Base-by-base conservation (phyloP, 1,140 invertebrate genomes). In the Antheraea pernyi region DNA sequence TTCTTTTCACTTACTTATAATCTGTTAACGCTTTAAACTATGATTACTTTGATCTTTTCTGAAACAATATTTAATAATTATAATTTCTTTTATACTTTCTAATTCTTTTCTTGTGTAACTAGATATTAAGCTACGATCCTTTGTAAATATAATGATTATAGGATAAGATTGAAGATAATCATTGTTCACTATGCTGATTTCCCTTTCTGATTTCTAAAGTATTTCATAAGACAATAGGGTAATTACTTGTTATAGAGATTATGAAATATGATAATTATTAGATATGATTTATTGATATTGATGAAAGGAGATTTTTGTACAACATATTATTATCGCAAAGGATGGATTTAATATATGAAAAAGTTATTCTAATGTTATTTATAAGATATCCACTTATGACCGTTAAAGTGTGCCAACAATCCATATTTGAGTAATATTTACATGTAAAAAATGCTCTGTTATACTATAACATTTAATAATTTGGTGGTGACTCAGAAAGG, bases 151-250 rank as follows among this genome's bases (percentile, higher is more conserved):
- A 77, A 74, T 7, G 2, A 42, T 42, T 36, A 70, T 82, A 90
- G 89, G 88, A 89, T 78, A 76, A 89, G 88, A 90, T 90, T 88
- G 85, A 90, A 79, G 88, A 81, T 82, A 88, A 90, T 90, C 88
- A 90, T 89, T 86, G 85, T 80, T 80, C 67, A 75, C 70, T 73
- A 76, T 74, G 73, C 68, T 79, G 70, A 78, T 46, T 78, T 79
- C 82, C 72, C 58, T 75, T 61, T 68, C 61, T 65, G 69, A 61
- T 68, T 72, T 53, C 11, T 16, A 10, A 42, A 3, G 11, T 42
- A 42, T 42, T 42, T 42, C 39, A 4, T 42, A 42, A 42, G 39
- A 42, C 22, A 30, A 30, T 30, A 30, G 22, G 1, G 1, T 30
- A 30, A 30, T 30, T 30, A 30, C 1, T 30, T 30, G 22, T 30